Evolutionary conservation across 2,113 vertebrate genomes (phyloP).

Genomic region (Daboia siamensis): DNA sequence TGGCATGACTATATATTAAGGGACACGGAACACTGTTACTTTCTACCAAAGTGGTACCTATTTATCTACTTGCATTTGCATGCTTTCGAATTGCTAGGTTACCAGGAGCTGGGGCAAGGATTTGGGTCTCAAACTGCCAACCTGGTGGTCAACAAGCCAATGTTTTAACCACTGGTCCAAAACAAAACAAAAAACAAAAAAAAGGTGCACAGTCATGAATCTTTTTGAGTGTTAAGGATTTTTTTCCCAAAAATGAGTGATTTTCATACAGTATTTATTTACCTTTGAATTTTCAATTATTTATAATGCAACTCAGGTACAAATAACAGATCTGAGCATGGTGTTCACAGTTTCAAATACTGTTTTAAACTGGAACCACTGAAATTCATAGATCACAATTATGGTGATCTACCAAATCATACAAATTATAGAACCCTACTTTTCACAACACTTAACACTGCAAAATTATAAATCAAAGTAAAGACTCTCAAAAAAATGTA

Average conservation of each 20-base stretch:
- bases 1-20: neutral
- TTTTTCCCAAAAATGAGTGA: neutral
- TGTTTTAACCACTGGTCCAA: neutral
- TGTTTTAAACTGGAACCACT: neutral
- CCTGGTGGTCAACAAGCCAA: neutral
- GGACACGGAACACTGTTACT: neutral
- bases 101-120: neutral
- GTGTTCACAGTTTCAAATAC: neutral
- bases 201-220: neutral
- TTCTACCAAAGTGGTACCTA: neutral
- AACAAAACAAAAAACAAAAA: neutral
- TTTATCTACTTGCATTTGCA: neutral
- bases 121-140: neutral
- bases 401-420: neutral
- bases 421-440: neutral
- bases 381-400: neutral
- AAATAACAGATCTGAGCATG: neutral
- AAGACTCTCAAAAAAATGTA: neutral
- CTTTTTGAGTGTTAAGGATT: neutral
- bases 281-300: neutral
- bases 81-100: neutral
- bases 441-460: neutral
- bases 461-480: neutral
- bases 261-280: neutral
- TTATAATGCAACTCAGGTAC: neutral